Percentiles rank a stretch among this genome's conserved stretches.
Evolutionary conservation across 2,888 invertebrate genomes (phyloP).

Genomic region (Drosophila villosipedis): DNA sequence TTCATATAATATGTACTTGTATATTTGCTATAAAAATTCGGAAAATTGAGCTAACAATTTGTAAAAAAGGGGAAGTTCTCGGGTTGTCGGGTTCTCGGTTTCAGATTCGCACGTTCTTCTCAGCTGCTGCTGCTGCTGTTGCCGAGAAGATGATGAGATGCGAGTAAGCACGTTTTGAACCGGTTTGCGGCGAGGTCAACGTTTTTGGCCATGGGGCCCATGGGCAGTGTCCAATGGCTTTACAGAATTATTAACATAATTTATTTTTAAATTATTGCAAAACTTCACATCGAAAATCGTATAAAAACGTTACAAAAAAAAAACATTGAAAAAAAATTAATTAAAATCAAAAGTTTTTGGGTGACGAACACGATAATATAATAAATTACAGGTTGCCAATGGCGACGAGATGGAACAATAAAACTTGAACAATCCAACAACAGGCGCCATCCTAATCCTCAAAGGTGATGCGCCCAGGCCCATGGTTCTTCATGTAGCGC

Average conservation of each 20-base stretch:
- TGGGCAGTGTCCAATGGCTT: slow-evolving; percentile 40
- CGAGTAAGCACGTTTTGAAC: slow-evolving; percentile 63
- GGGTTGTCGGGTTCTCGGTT: slow-evolving; percentile 8
- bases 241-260: slow-evolving; percentile 58
- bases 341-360: slow-evolving; percentile 1
- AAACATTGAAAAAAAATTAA: background rate
- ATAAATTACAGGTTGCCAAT: slow-evolving; percentile 37
- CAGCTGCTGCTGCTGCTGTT: slow-evolving; percentile 10
- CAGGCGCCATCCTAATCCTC: slow-evolving; percentile 87
- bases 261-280: slow-evolving; percentile 61
- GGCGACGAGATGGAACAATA: slow-evolving; percentile 70
- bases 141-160: slow-evolving; percentile 36
- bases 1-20: slow-evolving; percentile 32
- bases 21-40: slow-evolving; percentile 57
- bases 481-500: slow-evolving; percentile 95
- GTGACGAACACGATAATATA: slow-evolving; percentile 23
- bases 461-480: slow-evolving; percentile 95
- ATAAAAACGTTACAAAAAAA: slow-evolving; percentile 25
- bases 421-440: slow-evolving; percentile 75
- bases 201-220: slow-evolving; percentile 43
- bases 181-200: slow-evolving; percentile 67
- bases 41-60: slow-evolving; percentile 55
- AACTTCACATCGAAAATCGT: slow-evolving; percentile 24
- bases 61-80: slow-evolving; percentile 12
- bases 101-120: slow-evolving; percentile 18